Conservation (phyloP, 2,113 vertebrate genomes). For the Dicentrarchus labrax region DNA sequence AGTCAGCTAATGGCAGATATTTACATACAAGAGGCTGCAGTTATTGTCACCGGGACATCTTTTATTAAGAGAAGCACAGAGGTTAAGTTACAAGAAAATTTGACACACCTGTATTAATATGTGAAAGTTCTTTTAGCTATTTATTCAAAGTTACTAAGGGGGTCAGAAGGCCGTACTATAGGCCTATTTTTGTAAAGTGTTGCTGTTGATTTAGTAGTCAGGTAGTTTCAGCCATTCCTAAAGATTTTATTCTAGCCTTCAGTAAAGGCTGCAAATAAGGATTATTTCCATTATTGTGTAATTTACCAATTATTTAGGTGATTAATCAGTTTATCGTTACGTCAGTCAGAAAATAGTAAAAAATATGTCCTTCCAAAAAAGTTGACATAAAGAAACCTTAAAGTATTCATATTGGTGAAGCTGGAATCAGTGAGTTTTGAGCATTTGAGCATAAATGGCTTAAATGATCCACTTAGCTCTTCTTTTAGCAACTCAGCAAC, state of each 20-base stretch:
- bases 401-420: not conserved
- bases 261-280: not conserved
- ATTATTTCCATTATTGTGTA: too few species aligned
- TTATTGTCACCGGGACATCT: not conserved
- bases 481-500: not conserved
- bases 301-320: too few species aligned
- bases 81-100: too few species aligned
- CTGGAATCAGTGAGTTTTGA: not conserved
- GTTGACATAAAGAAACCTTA: not conserved
- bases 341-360: too few species aligned
- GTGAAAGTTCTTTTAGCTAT: not conserved
- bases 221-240: not conserved
- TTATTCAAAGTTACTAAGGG: not conserved
- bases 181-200: not conserved
- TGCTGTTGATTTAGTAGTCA: not conserved
- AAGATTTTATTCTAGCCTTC: not conserved
- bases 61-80: not conserved
- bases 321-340: too few species aligned
- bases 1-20: conserved; percentile 26
- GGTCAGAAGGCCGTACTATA: not conserved
- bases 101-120: not conserved
- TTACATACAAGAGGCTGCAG: not conserved
- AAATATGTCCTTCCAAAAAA: too few species aligned
- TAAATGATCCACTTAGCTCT: not conserved
- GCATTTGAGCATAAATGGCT: not conserved